phyloP scores from a whole-genome alignment of 1,140 invertebrate species.

The Lucilia cuprina region DNA sequence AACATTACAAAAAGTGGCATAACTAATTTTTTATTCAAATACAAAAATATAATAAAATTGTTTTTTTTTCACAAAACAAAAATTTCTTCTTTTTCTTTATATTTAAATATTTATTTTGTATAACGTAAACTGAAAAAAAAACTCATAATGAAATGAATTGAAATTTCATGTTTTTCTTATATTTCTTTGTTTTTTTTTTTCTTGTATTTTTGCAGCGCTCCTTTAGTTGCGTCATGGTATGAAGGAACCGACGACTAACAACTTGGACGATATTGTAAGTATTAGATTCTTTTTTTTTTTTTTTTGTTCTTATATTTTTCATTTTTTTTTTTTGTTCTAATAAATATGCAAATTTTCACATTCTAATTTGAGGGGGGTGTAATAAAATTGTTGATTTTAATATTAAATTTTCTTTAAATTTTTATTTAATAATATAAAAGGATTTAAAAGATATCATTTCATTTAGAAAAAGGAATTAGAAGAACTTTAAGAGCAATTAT shows the following conservation, averaged over 20 bases:
- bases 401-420: neutral
- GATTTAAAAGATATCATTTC: too few species aligned
- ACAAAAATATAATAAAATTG: neutral
- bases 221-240: constrained; percentile 61
- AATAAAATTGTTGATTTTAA: neutral
- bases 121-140: neutral
- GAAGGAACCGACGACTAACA: constrained; percentile 60
- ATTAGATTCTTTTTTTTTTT: neutral
- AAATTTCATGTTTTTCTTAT: neutral
- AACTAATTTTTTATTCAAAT: neutral
- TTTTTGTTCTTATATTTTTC: neutral
- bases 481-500: too few species aligned
- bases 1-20: neutral
- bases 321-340: neutral
- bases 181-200: neutral
- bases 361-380: neutral
- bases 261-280: constrained; percentile 63
- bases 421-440: neutral
- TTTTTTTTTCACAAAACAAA: too few species aligned
- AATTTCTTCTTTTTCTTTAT: neutral
- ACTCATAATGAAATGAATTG: neutral
- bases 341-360: neutral
- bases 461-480: too few species aligned
- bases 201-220: constrained; percentile 50
- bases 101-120: neutral